Percentiles rank a stretch among this genome's conserved stretches.
phyloP scores from a whole-genome alignment of 2,888 invertebrate genomes.

The Orthosia gracilis region DNA sequence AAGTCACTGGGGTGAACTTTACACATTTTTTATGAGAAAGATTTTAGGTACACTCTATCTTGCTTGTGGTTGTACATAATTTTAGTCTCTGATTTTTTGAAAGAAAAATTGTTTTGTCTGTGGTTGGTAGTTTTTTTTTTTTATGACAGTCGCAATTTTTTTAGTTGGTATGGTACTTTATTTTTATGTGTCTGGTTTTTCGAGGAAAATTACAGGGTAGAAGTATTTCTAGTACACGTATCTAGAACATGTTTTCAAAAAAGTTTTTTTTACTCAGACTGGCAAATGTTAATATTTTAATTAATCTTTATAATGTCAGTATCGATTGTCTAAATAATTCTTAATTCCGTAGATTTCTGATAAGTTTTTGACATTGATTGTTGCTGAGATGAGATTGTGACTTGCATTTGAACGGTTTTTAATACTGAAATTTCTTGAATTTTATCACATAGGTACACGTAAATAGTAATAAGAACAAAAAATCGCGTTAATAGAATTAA shows the following conservation, averaged over 20 bases:
- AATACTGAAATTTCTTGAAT: no score
- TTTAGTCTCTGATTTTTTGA: slow-evolving; percentile 22
- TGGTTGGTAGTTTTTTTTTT: slow-evolving; percentile 3
- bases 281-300: background rate
- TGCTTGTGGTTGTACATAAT: slow-evolving; percentile 19
- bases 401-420: no score
- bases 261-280: background rate
- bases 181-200: background rate
- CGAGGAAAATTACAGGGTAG: background rate
- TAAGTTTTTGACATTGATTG: background rate
- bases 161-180: background rate
- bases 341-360: background rate
- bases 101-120: slow-evolving; percentile 21
- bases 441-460: background rate
- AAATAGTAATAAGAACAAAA: background rate
- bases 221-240: background rate
- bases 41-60: slow-evolving; percentile 39
- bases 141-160: background rate
- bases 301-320: background rate
- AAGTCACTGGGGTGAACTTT: slow-evolving; percentile 61
- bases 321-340: background rate
- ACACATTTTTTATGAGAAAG: slow-evolving; percentile 60
- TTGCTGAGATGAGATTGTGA: background rate
- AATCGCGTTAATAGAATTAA: background rate
- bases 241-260: background rate